Evolutionary conservation across 1,140 invertebrate genomes (phyloP).

Genomic region (Eupristina koningsbergeri): DNA sequence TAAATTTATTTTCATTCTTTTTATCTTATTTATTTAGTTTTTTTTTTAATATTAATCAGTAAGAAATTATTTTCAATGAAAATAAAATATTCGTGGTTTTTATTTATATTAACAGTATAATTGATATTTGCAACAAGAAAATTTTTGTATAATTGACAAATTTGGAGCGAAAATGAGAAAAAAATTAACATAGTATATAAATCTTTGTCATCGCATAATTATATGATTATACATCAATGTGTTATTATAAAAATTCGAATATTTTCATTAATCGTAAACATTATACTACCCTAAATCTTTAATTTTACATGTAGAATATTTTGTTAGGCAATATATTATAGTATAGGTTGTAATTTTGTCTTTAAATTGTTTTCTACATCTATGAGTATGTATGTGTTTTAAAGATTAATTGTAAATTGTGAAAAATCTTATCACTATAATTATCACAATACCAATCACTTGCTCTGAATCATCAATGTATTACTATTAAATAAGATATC

Average conservation of each 20-base stretch:
- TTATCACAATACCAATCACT: neutral
- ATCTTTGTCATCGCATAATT: neutral
- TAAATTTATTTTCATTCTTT: too few relatives aligned
- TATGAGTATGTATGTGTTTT: too few relatives aligned
- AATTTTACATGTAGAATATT: neutral
- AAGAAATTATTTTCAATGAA: too few relatives aligned
- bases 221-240: neutral
- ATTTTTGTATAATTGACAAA: too few relatives aligned
- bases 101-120: too few relatives aligned
- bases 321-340: neutral
- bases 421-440: neutral
- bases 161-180: neutral
- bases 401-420: too few relatives aligned
- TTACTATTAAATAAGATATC: neutral
- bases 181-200: neutral
- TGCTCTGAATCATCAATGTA: neutral
- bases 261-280: conserved; percentile 2
- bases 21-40: too few relatives aligned
- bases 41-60: too few relatives aligned
- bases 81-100: too few relatives aligned
- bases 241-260: neutral
- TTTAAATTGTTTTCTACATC: too few relatives aligned
- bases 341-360: too few relatives aligned
- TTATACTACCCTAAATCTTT: neutral
- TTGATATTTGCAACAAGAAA: too few relatives aligned